Evolutionary conservation across 2,797 vertebrate species (phyloP), one percentile per base, ranked within the genome.

Genomic region (Micromesistius poutassou): DNA sequence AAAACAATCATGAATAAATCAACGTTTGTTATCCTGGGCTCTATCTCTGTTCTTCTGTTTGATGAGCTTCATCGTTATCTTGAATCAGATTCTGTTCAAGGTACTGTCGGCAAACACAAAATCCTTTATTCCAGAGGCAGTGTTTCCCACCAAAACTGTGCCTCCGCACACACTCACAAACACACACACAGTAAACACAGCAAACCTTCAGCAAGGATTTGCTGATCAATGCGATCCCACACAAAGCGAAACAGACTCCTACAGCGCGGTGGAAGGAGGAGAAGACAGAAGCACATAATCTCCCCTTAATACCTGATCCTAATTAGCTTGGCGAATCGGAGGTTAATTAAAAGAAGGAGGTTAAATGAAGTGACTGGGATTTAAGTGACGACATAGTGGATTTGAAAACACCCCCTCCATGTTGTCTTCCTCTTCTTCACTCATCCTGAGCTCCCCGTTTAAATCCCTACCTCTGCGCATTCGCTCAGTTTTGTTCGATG

Each of bases 291-390:
- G 80, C 76, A 81, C 83, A 87, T 86, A 89, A 92, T 90, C 88
- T 86, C 80, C 42, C 76, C 85, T 79, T 93, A 92, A 93, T 92
- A 93, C 91, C 87, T 93, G 84, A 84, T 90, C 90, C 90, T 92
- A 91, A 92, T 93, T 93, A 93, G 83, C 90, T 89, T 82, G 89
- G 84, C 19, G 92, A 92, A 91, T 91, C 86, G 87, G 84, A 87
- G 89, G 92, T 93, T 94, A 92, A 94, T 94, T 93, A 93, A 91
- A 91, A 93, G 91, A 89, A 89, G 86, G 82, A 92, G 93, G 91
- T 93, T 93, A 91, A 92, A 91, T 91, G 86, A 91, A 91, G 90
- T 90, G 89, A 89, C 86, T 88, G 83, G 87, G 91, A 93, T 93
- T 93, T 92, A 90, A 91, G 87, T 88, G 85, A 88, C 76, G 82